Evolutionary conservation across 2,888 invertebrate species (phyloP), one percentile per base, ranked within the genome.

Genomic region (Cremastobaeus sp.): DNA sequence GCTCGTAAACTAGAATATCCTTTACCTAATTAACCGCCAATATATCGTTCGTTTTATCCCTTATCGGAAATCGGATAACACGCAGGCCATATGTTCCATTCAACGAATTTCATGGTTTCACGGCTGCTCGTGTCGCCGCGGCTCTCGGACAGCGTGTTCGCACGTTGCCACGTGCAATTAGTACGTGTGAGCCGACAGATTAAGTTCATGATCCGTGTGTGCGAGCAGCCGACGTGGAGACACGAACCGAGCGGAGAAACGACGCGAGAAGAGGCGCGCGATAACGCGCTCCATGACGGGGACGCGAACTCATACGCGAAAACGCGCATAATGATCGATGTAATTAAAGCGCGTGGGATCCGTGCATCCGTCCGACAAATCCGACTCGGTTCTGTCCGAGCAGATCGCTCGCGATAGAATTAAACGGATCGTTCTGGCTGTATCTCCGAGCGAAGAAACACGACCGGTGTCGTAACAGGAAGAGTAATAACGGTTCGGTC

Each of bases 401-500:
- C 75, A 76, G 74, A 75, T 75, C 72, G 70, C 62, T 74, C 72
- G 64, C 77, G 68, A 74, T 74, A 52, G 73, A 59, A 64, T 57
- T 48, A 74, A 74, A 68, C 68, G 68, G 69, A 69, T 69, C 64
- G 72, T 65, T 72, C 72, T 45, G 54, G 32, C 54, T 54, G 28
- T 65, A 65, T 65, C 64, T 57, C 65, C 37, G 17, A 34, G 57
- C 64, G 71, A 66, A 72, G 74, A 74, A 76, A 74, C 78, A 77
- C 68, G 76, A 76, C 68, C 57, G 35, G 64, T 74, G 66, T 57
- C 71, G 72, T 70, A 70, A 71, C 76, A 71, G 77, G 76, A 81
- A 81, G 81, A 84, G 81, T 84, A 83, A 84, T 84, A 84, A 84
- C 83, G 84, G 83, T 81, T 81, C 79, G 73, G 52, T 48, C 52